These are phyloP conservation scores for Fratercula arctica DNA, from an alignment of 2,797 vertebrate species.

Conservation along the genomic window DNA sequence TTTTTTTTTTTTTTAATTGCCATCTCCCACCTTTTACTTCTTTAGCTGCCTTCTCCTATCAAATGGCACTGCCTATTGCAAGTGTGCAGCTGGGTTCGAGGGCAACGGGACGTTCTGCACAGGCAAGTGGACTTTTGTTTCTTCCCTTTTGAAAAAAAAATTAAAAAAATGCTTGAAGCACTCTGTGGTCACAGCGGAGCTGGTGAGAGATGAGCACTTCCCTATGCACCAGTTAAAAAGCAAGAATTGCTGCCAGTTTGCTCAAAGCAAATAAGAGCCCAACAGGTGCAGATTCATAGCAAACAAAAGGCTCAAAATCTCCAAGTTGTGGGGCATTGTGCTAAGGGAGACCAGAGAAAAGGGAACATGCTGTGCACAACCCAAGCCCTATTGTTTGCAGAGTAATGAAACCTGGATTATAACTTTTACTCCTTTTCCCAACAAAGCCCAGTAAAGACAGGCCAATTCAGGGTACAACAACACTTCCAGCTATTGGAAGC, in stretches of 20 bases:
- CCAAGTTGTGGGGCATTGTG: background rate
- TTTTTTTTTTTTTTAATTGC: background rate
- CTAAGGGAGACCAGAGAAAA: background rate
- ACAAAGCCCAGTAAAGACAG: background rate
- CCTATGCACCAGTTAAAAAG: background rate
- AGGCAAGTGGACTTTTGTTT: constrained; percentile 76
- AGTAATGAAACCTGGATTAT: background rate
- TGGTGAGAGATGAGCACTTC: background rate
- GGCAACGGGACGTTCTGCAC: constrained; percentile 90
- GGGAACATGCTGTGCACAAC: background rate
- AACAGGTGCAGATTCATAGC: background rate
- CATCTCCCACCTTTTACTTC: background rate
- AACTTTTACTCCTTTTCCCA: constrained; percentile 32
- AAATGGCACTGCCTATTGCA: constrained; percentile 76
- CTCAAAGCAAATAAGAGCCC: background rate
- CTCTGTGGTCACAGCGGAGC: background rate
- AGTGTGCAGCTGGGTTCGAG: constrained; percentile 87
- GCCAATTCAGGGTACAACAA: background rate
- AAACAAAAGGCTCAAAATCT: constrained; percentile 3
- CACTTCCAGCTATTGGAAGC: constrained; percentile 23
- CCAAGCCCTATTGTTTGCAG: background rate
- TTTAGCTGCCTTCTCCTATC: constrained; percentile 81
- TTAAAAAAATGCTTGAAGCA: background rate
- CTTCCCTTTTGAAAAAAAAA: background rate
- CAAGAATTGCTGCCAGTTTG: background rate